Evolutionary conservation across 2,113 vertebrate species (phyloP), one percentile per base, ranked within the genome.

Genomic region (Corythornis madagascariensis): DNA sequence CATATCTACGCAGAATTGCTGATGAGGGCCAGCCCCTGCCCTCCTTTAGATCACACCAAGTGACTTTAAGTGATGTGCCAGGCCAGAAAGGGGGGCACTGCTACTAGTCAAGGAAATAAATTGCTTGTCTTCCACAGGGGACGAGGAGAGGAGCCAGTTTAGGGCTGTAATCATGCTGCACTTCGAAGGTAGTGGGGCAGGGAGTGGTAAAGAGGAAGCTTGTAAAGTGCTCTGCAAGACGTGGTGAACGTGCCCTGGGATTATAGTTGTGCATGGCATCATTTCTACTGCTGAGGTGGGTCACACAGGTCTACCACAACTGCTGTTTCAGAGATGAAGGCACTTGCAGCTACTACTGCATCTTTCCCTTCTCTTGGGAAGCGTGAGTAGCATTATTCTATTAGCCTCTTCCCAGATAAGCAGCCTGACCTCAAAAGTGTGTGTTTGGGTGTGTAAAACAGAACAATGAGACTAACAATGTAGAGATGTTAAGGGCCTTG

Each of bases 251-350:
- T 55, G 86, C 29, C 14, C 13, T 2, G 21, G 78, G 92, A 26
- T 45, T 9, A 0, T 0, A 21, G 53, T 13, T 1, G 0, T 18
- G 38, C 57, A 17, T 24, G 67, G 55, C n/a, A 22, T 40, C 16
- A 2, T 38, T 90, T 64, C 88, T 77, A 2, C 14, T 22, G 50
- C 86, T 76, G 8, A 59, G 55, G 63, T 74, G 5, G 4, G 35
- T 86, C 73, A 71, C 1, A 2, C 15, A 22, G 3, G 17, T 64
- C n/a, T 88, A 69, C 61, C 66, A 45, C 0, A 0, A 8, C 83
- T 88, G n/a, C 24, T 45, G 25, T 76, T 22, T 59, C 4, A 50
- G 56, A 60, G 73, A 40, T 10, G 40, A 89, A 86, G 57, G 38
- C 61, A 35, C 35, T 50, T 63, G 65, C 31, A 78, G 60, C 15